Evolutionary conservation across 2,888 invertebrate genomes (phyloP).

Genomic region (Deroplatys truncata): DNA sequence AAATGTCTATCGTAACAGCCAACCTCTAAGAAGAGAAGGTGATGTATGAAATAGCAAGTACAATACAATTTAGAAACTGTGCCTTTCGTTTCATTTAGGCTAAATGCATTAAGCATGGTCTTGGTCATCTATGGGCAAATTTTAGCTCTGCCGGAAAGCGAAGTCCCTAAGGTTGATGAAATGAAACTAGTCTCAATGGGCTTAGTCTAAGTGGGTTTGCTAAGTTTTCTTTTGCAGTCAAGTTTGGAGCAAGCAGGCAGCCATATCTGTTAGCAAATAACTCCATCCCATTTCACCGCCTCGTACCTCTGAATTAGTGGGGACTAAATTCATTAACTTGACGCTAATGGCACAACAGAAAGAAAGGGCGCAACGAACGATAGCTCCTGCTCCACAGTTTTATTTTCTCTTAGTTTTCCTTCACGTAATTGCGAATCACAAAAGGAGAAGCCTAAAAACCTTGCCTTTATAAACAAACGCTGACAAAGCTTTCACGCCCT

Average conservation of each 20-base stretch:
- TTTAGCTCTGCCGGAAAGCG: not conserved
- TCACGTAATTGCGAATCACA: not conserved
- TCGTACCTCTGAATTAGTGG: not conserved
- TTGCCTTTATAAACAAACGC: not conserved
- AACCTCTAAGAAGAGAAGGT: no score
- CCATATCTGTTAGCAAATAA: conserved; percentile 7
- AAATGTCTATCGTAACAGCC: no score
- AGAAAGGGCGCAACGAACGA: not conserved
- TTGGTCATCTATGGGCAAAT: not conserved
- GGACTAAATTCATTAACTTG: conserved; percentile 4
- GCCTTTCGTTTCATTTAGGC: no score
- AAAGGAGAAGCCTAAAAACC: not conserved
- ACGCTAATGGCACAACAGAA: not conserved
- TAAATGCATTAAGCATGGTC: no score
- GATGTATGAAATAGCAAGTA: no score
- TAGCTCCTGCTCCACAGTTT: not conserved
- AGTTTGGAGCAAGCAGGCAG: not conserved
- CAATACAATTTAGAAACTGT: no score
- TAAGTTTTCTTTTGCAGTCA: not conserved
- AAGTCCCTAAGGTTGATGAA: not conserved
- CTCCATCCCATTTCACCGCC: not conserved
- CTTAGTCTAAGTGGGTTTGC: not conserved
- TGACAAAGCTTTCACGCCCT: not conserved
- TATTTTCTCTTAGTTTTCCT: not conserved
- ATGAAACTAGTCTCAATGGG: not conserved